These are phyloP conservation scores for Podarcis raffonei DNA, from an alignment of 2,113 vertebrate species.

Conservation along the genomic window DNA sequence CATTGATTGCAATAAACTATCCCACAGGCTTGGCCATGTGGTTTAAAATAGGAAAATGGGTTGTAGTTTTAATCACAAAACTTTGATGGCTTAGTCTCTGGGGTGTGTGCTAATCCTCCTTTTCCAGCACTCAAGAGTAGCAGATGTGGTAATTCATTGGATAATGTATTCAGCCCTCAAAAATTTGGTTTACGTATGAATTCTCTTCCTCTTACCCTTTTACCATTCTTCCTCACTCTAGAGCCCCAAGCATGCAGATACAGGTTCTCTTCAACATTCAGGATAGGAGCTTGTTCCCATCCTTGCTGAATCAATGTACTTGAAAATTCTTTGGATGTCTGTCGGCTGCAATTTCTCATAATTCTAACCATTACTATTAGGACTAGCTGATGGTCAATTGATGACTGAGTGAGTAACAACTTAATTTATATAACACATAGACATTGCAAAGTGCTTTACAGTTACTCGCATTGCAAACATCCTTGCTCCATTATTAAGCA, in stretches of 20 bases:
- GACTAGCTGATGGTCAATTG: background rate
- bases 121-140: conserved; percentile 3
- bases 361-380: background rate
- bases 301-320: background rate
- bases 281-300: background rate
- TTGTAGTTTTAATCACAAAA: conserved; percentile 46
- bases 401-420: background rate
- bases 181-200: background rate
- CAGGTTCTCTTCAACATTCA: background rate
- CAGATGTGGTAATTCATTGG: conserved; percentile 19
- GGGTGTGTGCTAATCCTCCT: conserved; percentile 2
- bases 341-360: background rate
- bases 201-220: background rate
- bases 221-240: background rate
- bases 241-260: background rate
- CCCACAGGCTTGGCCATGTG: conserved; percentile 35
- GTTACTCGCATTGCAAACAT: background rate
- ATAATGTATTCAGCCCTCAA: background rate
- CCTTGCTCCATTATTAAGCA: background rate
- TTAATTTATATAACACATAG: background rate
- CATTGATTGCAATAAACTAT: conserved; percentile 47
- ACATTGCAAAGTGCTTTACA: background rate
- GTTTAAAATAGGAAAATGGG: conserved; percentile 34
- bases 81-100: conserved; percentile 27
- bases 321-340: background rate